Evolutionary conservation across 2,113 vertebrate genomes (phyloP).

Genomic region (Osmerus eperlanus): DNA sequence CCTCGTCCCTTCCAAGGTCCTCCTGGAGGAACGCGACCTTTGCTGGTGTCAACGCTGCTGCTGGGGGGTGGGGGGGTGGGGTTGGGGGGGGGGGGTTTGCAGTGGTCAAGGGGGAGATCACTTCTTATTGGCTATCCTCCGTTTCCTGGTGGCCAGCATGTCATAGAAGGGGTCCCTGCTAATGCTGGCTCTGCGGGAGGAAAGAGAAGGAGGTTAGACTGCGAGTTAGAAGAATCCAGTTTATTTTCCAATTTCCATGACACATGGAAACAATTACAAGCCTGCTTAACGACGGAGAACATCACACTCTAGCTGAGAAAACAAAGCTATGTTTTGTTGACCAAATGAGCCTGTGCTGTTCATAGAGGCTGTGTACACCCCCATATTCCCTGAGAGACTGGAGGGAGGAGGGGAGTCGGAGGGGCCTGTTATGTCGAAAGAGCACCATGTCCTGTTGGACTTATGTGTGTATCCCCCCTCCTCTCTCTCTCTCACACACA

Average conservation of each 20-base stretch:
- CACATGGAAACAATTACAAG: too few species aligned
- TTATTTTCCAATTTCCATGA: not conserved
- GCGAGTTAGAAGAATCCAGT: not conserved
- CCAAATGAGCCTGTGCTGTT: not conserved
- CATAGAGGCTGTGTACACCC: not conserved
- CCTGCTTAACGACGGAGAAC: too few species aligned
- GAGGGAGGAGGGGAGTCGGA: not conserved
- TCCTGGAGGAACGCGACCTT: slow-evolving; percentile 25
- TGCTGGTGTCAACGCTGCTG: slow-evolving; percentile 29
- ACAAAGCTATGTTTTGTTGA: not conserved
- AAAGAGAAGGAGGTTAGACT: slow-evolving; percentile 11
- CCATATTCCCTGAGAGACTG: slow-evolving; percentile 1
- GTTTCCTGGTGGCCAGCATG: slow-evolving; percentile 96
- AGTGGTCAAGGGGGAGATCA: slow-evolving; percentile 55
- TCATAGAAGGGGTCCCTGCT: slow-evolving; percentile 98
- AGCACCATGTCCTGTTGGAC: not conserved
- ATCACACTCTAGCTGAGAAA: not conserved
- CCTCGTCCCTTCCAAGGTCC: not conserved
- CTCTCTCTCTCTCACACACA: not conserved
- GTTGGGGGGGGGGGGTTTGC: not conserved
- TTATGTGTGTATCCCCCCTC: not conserved
- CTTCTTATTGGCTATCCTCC: slow-evolving; percentile 95
- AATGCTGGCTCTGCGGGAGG: slow-evolving; percentile 88
- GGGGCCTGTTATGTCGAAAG: not conserved
- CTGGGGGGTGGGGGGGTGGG: slow-evolving; percentile 1